Percentiles rank a stretch among this genome's conserved stretches.
Evolutionary conservation across 2,113 vertebrate genomes (phyloP).

Genomic region (Nothoprocta perdicaria): DNA sequence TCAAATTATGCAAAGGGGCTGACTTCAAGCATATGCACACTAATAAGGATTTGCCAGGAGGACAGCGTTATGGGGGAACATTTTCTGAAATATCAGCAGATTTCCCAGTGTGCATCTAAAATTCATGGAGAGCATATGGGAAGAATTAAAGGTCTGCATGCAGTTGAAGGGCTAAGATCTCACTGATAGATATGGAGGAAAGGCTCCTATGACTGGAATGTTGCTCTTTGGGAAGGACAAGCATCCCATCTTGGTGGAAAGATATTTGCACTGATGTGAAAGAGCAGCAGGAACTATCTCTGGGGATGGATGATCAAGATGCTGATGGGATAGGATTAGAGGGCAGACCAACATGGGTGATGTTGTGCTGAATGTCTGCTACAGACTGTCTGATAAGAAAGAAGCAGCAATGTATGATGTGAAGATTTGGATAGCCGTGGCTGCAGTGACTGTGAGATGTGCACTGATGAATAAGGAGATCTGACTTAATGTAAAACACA

Average conservation of each 20-base stretch:
- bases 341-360: neutral
- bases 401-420: neutral
- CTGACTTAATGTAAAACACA: neutral
- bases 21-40: neutral
- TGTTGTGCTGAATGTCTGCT: neutral
- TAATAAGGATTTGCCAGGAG: neutral
- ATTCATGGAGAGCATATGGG: neutral
- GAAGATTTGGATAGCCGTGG: neutral
- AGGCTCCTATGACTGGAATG: neutral
- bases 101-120: neutral
- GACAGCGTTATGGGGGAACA: neutral
- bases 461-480: neutral
- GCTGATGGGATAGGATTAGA: neutral
- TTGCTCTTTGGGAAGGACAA: neutral
- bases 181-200: neutral
- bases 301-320: neutral
- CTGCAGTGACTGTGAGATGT: neutral
- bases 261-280: neutral
- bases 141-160: neutral
- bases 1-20: neutral
- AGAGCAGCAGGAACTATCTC: neutral
- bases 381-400: neutral
- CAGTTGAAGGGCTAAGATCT: accelerated
- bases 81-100: neutral
- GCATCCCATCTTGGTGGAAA: too few relatives aligned